Conservation (phyloP, 1,140 invertebrate genomes). For the Drosophila persimilis region DNA sequence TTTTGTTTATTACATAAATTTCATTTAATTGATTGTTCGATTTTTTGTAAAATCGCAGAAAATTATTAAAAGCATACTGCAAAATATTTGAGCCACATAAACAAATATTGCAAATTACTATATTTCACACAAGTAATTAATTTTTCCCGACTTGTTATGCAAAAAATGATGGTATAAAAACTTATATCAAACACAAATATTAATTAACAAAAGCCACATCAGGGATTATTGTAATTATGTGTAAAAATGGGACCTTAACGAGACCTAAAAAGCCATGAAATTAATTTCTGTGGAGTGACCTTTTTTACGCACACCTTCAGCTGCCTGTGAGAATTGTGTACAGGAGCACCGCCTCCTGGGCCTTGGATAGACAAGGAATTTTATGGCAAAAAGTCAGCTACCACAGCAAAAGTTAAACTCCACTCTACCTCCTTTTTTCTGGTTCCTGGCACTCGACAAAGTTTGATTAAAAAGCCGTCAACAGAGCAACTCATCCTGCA, state of each 20-base stretch:
- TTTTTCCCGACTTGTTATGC: constrained; percentile 20
- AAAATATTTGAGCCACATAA: constrained; percentile 50
- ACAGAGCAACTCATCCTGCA: constrained; percentile 22
- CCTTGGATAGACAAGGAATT: neutral
- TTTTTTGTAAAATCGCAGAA: neutral
- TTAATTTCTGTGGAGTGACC: constrained; percentile 6
- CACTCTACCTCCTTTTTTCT: neutral
- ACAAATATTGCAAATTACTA: constrained; percentile 64
- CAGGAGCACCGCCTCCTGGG: constrained; percentile 18
- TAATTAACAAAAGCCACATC: constrained; percentile 43
- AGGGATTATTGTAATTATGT: constrained; percentile 42
- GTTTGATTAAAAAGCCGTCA: constrained; percentile 56
- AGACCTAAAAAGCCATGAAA: no score
- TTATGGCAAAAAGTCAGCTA: constrained; percentile 31
- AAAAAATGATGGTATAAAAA: constrained; percentile 39
- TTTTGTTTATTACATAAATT: neutral
- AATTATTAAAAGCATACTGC: constrained; percentile 11
- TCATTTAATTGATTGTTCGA: neutral
- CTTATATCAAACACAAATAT: constrained; percentile 20
- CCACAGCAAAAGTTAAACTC: constrained; percentile 27
- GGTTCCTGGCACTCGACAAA: constrained; percentile 14
- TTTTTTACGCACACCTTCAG: constrained; percentile 38
- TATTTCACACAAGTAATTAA: constrained; percentile 37
- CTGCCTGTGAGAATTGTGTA: constrained; percentile 1
- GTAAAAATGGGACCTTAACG: neutral